Evolutionary conservation across 2,797 vertebrate species (phyloP).

Genomic region (Enteromius treurensis): DNA sequence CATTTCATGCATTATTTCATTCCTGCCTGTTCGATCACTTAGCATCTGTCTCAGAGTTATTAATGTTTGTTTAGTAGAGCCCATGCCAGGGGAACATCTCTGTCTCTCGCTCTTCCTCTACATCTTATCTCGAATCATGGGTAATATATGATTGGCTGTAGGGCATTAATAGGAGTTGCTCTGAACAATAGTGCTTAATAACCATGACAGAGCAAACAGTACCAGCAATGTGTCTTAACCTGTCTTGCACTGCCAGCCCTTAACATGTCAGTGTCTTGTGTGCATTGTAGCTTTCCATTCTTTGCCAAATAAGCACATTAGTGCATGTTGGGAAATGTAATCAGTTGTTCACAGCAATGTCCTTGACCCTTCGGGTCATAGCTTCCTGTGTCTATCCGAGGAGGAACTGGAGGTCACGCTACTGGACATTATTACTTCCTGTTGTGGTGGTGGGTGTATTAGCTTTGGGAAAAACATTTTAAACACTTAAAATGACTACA

Average conservation of each 20-base stretch:
- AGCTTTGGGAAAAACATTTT: constrained; percentile 45
- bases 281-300: constrained; percentile 9
- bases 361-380: constrained; percentile 46
- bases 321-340: constrained; percentile 23
- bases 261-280: not conserved
- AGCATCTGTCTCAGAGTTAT: constrained; percentile 44
- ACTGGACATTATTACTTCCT: constrained; percentile 58
- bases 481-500: constrained; percentile 45
- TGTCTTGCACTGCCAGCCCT: not conserved
- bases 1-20: constrained; percentile 45
- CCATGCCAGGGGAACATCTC: constrained; percentile 13
- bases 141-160: constrained; percentile 52
- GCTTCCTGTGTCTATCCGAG: constrained; percentile 55
- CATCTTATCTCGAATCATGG: constrained; percentile 34
- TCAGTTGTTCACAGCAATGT: constrained; percentile 36
- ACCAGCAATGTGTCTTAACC: not conserved
- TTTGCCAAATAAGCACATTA: constrained; percentile 1
- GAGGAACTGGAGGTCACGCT: constrained; percentile 48
- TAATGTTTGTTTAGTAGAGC: constrained; percentile 50
- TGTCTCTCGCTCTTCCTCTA: not conserved
- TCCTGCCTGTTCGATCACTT: constrained; percentile 36
- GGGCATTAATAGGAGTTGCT: constrained; percentile 40
- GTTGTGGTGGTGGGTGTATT: constrained; percentile 34
- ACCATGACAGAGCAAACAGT: constrained; percentile 39
- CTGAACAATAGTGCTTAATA: constrained; percentile 38